These are phyloP conservation scores for Coendou prehensilis DNA, from an alignment of 2,797 vertebrate species.

Conservation along the genomic window DNA sequence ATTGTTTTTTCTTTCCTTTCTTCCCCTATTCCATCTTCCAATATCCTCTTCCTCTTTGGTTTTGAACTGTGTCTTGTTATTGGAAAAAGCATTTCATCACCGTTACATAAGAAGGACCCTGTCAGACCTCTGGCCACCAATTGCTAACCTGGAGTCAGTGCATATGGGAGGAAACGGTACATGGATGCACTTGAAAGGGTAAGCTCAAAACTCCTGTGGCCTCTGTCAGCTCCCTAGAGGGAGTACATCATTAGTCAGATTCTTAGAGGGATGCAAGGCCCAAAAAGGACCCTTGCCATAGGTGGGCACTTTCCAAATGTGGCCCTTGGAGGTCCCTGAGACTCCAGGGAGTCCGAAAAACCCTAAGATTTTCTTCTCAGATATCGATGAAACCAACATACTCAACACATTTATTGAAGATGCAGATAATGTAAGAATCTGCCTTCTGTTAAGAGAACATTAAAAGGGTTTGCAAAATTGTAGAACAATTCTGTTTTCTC, in stretches of 20 bases:
- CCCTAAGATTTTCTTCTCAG: neutral
- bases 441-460: neutral
- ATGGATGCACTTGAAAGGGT: neutral
- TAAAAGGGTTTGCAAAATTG: neutral
- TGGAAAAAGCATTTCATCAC: neutral
- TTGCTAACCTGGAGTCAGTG: neutral
- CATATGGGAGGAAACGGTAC: no score
- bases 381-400: neutral
- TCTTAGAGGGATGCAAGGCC: neutral
- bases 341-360: neutral
- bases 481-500: neutral
- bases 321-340: neutral
- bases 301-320: neutral
- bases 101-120: neutral
- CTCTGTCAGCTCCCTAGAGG: neutral
- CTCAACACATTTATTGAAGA: neutral
- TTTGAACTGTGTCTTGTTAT: neutral
- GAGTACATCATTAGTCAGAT: neutral
- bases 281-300: neutral
- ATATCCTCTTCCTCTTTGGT: neutral
- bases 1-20: neutral
- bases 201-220: neutral
- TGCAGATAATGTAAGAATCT: neutral
- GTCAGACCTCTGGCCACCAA: neutral
- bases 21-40: neutral